A percentile compares a stretch with the other conserved stretches of the same genome.
phyloP scores from a whole-genome alignment of 2,797 vertebrate genomes.

The Ctenopoma multispine region DNA sequence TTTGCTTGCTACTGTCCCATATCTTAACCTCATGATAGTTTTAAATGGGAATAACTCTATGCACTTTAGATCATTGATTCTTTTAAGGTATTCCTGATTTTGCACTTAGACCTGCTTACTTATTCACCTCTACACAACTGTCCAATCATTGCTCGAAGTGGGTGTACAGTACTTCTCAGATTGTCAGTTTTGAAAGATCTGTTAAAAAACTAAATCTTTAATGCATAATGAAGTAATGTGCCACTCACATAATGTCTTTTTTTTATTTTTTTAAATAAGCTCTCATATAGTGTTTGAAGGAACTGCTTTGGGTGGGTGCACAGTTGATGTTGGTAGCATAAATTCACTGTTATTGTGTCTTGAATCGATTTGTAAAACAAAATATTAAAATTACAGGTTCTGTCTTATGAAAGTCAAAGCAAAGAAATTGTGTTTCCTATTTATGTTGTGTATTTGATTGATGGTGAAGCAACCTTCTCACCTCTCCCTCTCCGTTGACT shows the following conservation, averaged over 20 bases:
- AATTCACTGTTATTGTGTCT: not conserved
- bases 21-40: not conserved
- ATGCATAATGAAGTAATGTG: too few relatives aligned
- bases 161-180: too few relatives aligned
- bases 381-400: too few relatives aligned
- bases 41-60: not conserved
- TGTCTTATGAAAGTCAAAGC: not conserved
- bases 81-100: not conserved
- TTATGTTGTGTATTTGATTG: not conserved
- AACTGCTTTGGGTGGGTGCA: too few relatives aligned
- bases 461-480: slow-evolving; percentile 63
- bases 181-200: too few relatives aligned
- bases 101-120: too few relatives aligned
- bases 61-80: not conserved
- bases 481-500: slow-evolving; percentile 94
- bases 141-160: too few relatives aligned
- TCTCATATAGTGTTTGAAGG: not conserved
- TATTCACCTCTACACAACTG: too few relatives aligned
- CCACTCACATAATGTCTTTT: too few relatives aligned
- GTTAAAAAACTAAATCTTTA: too few relatives aligned
- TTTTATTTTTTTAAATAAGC: not conserved
- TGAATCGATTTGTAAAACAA: not conserved
- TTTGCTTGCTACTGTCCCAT: not conserved
- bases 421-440: not conserved
- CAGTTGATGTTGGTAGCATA: not conserved